Conservation (phyloP, 2,797 vertebrate species). For the Lithobates pipiens region DNA sequence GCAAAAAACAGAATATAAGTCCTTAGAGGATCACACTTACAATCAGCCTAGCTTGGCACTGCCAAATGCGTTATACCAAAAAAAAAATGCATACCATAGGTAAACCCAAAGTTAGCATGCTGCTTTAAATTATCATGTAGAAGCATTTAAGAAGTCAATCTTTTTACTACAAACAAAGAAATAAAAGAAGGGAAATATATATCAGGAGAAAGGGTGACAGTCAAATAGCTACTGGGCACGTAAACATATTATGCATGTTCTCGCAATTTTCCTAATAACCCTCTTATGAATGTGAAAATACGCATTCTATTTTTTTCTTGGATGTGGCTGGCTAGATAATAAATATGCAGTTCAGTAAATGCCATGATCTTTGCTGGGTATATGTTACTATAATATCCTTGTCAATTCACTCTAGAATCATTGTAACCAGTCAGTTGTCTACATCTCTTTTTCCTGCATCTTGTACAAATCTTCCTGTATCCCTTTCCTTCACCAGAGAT, state of each 20-base stretch:
- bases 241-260: slow-evolving; percentile 50
- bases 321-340: slow-evolving; percentile 29
- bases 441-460: neutral
- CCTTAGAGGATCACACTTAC: slow-evolving; percentile 52
- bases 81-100: slow-evolving; percentile 43
- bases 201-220: slow-evolving; percentile 43
- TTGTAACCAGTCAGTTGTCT: neutral
- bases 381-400: neutral
- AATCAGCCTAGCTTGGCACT: slow-evolving; percentile 30
- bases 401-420: neutral
- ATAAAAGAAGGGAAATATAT: slow-evolving; percentile 35
- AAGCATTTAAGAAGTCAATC: slow-evolving; percentile 44
- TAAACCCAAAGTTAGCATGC: slow-evolving; percentile 45
- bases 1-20: slow-evolving; percentile 46
- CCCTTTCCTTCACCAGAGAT: neutral
- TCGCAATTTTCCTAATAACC: slow-evolving; percentile 7
- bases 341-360: slow-evolving; percentile 11
- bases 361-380: neutral
- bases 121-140: slow-evolving; percentile 56
- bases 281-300: slow-evolving; percentile 36
- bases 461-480: neutral
- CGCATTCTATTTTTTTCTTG: slow-evolving; percentile 25
- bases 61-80: slow-evolving; percentile 55
- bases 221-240: slow-evolving; percentile 44
- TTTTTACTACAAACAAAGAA: slow-evolving; percentile 39